Base-by-base conservation (phyloP, 2,888 invertebrate genomes). In the Netelia inedita region DNA sequence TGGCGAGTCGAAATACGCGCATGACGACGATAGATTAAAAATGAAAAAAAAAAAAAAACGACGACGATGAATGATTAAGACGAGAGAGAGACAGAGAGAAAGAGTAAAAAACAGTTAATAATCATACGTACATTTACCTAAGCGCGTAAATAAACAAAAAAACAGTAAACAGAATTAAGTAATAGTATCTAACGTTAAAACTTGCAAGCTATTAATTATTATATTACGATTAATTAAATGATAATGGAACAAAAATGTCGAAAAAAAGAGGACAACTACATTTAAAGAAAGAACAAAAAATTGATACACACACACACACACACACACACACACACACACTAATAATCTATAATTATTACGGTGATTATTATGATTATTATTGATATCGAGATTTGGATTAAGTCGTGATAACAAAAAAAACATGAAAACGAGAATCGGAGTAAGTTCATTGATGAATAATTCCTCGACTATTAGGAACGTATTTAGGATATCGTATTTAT, bases 111-210 rank as follows among this genome's bases (percentile, higher is more conserved):
- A 79, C 83, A 86, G 87, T 88, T 89, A 89, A 90, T 91, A 91
- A 91, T 88, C 92, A 92, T 91, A 91, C 91, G 91, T 92, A 93
- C 90, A 91, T 92, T 81, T 85, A 92, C 90, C 89, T 91, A 91
- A 92, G 91, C 89, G 90, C 92, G 92, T 92, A 92, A 92, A 90
- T 92, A 92, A 92, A 91, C 87, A 88, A 89, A 90, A 84, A 87
- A 80, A 87, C 90, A 75, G 89, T 91, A 92, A 91, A 90, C 92
- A 91, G 91, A 92, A 92, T 91, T 93, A 92, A 93, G 92, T 92
- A 93, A 93, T 91, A 92, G 93, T 93, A 93, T 92, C 90, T 93
- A 93, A 93, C 91, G 93, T 93, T 93, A 93, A 90, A 90, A 92
- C 91, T 92, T 92, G 92, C 92, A 92, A 92, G 91, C 91, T 93